Base-by-base conservation (phyloP, 2,888 invertebrate genomes). In the Lepidocyrtinus sp. region DNA sequence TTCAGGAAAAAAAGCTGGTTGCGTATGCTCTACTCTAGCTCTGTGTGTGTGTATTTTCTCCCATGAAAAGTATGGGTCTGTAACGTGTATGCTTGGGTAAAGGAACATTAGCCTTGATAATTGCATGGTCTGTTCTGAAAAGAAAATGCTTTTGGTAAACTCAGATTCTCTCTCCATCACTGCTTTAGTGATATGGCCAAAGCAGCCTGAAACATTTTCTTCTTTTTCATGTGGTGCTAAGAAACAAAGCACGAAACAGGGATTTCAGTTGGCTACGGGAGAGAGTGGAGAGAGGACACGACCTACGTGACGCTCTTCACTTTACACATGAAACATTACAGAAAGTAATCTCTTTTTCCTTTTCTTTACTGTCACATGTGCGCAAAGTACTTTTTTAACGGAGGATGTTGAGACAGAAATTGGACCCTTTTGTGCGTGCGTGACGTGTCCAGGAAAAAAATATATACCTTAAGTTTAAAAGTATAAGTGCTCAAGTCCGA, bases 261-360 rank as follows among this genome's bases (percentile, higher is more conserved):
- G 50, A 15, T 50, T 50, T 50, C 17, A 50, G 50, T 50, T 50
- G 50, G 50, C 15, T 50, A 50, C 50, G 50, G 50, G 50, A 50
- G 50, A 50, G 50, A 50, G 50, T 50, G 50, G 50, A 50, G 50
- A 50, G 50, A 2, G 50, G 50, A 50, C 50, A 50, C 50, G 50
- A 7, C 50, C n/a, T 15, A 36, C 36, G 36, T 36, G 12, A 50
- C 50, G 36, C 17, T 2, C 50, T 50, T 7, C 15, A 7, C 2
- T 50, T 50, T 17, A 17, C 50, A 50, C 50, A 50, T 17, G 50
- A 50, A 50, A 50, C 50, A 50, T 50, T 50, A 50, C 50, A 50
- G n/a, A n/a, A n/a, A n/a, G n/a, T n/a, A n/a, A n/a, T 17, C 50
- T 50, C 50, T n/a, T 50, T 50, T 50, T 50, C 50, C 17, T 50